phyloP scores from a whole-genome alignment of 2,797 vertebrate species.

The Sitta carolinensis region DNA sequence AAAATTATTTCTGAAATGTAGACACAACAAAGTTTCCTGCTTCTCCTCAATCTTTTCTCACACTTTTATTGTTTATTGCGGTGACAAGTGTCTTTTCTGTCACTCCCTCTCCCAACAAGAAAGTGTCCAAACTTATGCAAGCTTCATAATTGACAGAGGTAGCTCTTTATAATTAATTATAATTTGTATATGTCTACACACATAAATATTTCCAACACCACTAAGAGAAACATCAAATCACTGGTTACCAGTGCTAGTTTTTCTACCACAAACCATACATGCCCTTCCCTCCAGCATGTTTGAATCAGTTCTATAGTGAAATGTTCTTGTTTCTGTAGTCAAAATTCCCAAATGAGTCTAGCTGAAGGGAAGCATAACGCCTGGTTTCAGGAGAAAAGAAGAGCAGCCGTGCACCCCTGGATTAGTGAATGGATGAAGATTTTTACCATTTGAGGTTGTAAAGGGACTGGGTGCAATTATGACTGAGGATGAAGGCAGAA shows the following conservation, averaged over 20 bases:
- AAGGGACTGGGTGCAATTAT: neutral
- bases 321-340: neutral
- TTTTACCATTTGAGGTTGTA: neutral
- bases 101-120: neutral
- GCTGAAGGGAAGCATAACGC: neutral
- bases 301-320: neutral
- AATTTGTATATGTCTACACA: neutral
- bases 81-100: neutral
- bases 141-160: neutral
- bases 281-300: neutral
- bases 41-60: neutral
- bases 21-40: neutral
- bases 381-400: neutral
- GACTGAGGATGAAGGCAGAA: neutral
- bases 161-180: neutral
- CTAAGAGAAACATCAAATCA: neutral
- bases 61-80: neutral
- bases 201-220: neutral
- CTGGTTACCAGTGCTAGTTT: neutral
- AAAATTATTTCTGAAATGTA: neutral
- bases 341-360: neutral
- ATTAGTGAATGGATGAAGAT: neutral
- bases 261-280: neutral
- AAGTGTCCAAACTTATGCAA: neutral
- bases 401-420: neutral